Evolutionary conservation across 2,888 invertebrate genomes (phyloP), one percentile per base, ranked within the genome.

Genomic region (Erannis defoliaria): DNA sequence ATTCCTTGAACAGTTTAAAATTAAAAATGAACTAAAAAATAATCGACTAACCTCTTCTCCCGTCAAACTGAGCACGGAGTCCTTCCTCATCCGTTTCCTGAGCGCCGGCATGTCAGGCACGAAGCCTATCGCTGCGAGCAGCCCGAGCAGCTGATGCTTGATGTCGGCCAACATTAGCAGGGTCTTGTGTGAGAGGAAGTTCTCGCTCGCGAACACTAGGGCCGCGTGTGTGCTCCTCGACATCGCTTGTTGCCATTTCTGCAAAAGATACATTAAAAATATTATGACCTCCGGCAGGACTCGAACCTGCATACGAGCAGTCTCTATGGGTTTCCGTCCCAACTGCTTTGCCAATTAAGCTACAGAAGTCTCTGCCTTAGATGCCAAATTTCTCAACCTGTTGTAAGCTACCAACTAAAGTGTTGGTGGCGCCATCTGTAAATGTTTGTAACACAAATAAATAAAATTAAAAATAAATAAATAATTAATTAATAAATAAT

Each of bases 121-220:
- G 81, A 97, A 97, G 1, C 97, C 97, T 57, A 97, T 97, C 4
- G 96, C 94, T 0, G 96, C 95, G 12, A 97, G 83, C 18, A 97
- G 82, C 35, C 97, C 97, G 45, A 97, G 84, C 69, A 97, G 93
- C 79, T 97, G 97, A 73, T 96, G 95, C 78, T 98, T 97, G 67
- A 98, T 96, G 72, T 98, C 98, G 0, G 96, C 96, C 71, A 99
- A 93, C 86, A 97, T 98, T 64, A 96, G 93, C 75, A 99, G 92
- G 0, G 97, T 97, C 78, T 96, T 96, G 69, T 95, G 90, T 0
- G 98, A 98, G 0, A 99, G 90, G 81, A 94, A 98, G 85, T 98
- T 97, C 76, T 97, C 96, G 55, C 94, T 95, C 12, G 98, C 97
- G 86, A 97, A 98, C 51, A 94, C 94, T 57, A 95, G 90, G 29